These are phyloP conservation scores for Passer domesticus DNA, from an alignment of 2,113 vertebrate genomes.

Conservation along the genomic window DNA sequence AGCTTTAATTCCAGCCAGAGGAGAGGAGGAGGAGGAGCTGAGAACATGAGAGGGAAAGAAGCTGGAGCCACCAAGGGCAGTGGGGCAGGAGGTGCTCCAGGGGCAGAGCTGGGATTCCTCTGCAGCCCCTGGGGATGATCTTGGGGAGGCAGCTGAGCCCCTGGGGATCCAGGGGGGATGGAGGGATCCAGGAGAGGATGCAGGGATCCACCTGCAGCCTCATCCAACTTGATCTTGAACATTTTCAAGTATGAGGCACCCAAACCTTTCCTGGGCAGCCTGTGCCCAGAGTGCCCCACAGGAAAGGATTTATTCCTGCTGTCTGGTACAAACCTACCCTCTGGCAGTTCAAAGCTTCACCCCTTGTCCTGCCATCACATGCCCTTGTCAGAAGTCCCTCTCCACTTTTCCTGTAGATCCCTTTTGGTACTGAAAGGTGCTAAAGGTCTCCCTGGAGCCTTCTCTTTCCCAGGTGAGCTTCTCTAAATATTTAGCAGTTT, in stretches of 20 bases:
- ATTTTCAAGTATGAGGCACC: background rate
- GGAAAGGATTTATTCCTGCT: background rate
- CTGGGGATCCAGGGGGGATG: background rate
- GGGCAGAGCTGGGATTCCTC: fast-evolving
- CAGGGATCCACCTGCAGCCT: background rate
- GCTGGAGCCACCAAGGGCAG: too few species aligned
- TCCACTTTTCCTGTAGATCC: background rate
- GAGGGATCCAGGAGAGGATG: background rate
- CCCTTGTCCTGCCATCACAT: background rate
- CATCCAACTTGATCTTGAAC: background rate
- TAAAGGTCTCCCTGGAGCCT: background rate
- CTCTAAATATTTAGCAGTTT: background rate
- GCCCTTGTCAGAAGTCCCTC: background rate
- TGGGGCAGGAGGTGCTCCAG: background rate
- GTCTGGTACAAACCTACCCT: background rate
- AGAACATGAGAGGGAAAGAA: background rate
- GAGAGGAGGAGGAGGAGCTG: background rate
- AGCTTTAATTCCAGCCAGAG: background rate
- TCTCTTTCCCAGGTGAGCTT: background rate
- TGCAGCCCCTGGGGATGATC: background rate
- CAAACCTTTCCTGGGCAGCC: background rate
- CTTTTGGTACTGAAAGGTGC: background rate
- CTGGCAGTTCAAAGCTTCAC: background rate
- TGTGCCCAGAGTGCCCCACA: background rate
- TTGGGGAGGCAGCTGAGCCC: background rate